Evolutionary conservation across 1,140 invertebrate genomes (phyloP), one percentile per base, ranked within the genome.

Genomic region (Hyposmocoma kahamanoa): DNA sequence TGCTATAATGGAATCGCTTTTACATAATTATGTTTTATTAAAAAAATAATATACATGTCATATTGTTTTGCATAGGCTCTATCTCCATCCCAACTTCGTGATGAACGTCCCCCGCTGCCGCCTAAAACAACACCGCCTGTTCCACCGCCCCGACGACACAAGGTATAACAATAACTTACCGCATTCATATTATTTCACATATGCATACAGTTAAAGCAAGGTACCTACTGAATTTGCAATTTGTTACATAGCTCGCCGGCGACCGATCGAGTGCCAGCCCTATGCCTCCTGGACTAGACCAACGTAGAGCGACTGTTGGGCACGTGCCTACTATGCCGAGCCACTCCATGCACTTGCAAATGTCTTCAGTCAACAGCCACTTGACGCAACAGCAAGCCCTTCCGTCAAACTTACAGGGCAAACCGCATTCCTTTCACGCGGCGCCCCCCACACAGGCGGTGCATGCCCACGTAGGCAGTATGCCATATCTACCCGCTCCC

Each of bases 121-220:
- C 94, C 94, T 0, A 96, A 96, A 80, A 90, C 89, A 30, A 90
- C 92, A 48, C 90, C 93, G 1, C 95, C 95, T 0, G 90, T 96
- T 5, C 94, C 95, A 5, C 96, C 96, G 19, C 96, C 95, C 0
- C 87, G 95, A 63, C 89, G 93, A 80, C 93, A 94, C 62, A 93
- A 90, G 86, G 89, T 90, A 85, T 6, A 36, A 36, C n/a, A 17
- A 6, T 36, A 10, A 36, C 32, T 13, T 36, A n/a, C n/a, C n/a
- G n/a, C n/a, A n/a, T n/a, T n/a, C n/a, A n/a, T n/a, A n/a, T n/a
- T n/a, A n/a, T n/a, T n/a, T n/a, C n/a, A n/a, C n/a, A n/a, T n/a
- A n/a, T n/a, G n/a, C n/a, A n/a, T n/a, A n/a, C n/a, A n/a, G n/a
- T n/a, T n/a, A n/a, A n/a, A n/a, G n/a, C n/a, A n/a, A n/a, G n/a